These are phyloP conservation scores for Bombycilla garrulus DNA, from an alignment of 2,113 vertebrate species.

Conservation along the genomic window DNA sequence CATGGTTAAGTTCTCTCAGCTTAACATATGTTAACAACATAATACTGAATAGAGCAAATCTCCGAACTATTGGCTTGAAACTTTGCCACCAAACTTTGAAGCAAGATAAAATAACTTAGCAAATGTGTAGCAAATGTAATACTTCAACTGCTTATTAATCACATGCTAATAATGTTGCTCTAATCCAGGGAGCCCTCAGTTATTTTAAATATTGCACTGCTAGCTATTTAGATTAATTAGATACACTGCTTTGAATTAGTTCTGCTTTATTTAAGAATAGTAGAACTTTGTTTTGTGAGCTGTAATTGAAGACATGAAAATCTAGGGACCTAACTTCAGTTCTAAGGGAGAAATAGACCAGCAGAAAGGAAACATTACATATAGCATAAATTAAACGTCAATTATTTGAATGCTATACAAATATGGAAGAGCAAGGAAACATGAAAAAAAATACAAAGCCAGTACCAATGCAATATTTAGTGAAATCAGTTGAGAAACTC, in stretches of 20 bases:
- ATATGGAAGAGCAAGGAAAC: neutral
- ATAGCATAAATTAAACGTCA: neutral
- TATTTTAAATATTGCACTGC: constrained; percentile 33
- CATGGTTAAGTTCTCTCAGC: constrained; percentile 66
- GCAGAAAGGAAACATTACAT: neutral
- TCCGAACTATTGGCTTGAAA: constrained; percentile 64
- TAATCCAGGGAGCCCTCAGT: constrained; percentile 33
- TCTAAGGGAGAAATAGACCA: neutral
- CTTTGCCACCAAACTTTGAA: constrained; percentile 54
- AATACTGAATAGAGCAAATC: constrained; percentile 65
- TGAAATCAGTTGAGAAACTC: neutral
- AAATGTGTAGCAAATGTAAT: constrained; percentile 41
- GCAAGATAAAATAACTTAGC: constrained; percentile 54
- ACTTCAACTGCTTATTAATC: constrained; percentile 67
- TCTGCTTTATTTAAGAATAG: constrained; percentile 52
- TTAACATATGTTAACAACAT: constrained; percentile 59
- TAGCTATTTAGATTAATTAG: constrained; percentile 57
- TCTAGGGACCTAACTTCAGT: neutral
- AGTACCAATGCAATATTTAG: neutral
- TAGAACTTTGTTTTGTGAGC: constrained; percentile 13
- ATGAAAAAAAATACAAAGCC: neutral
- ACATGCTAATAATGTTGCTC: constrained; percentile 45
- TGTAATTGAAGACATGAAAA: constrained; percentile 28
- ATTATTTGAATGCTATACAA: neutral
- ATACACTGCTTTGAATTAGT: constrained; percentile 17